Evolutionary conservation across 2,113 vertebrate genomes (phyloP).

Genomic region (Ceyx cyanopectus): DNA sequence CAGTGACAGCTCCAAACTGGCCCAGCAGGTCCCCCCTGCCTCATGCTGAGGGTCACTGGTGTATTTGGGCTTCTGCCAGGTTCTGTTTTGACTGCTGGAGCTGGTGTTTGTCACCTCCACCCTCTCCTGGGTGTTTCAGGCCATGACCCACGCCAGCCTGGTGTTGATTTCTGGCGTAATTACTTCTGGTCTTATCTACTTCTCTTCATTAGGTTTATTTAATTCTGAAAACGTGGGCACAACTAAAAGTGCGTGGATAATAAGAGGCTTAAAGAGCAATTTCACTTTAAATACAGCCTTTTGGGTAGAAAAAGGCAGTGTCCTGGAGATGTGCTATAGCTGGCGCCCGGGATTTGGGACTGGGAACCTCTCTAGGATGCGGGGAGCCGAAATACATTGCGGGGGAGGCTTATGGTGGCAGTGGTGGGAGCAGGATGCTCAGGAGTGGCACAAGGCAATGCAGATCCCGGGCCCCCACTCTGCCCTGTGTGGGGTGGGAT

Average conservation of each 20-base stretch:
- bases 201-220: not conserved
- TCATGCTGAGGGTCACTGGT: not conserved
- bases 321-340: not conserved
- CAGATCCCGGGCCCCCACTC: not conserved
- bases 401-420: fast-evolving
- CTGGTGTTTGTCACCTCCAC: not conserved
- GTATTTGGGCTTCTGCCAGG: not conserved
- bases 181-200: not conserved
- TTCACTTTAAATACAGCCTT: not conserved
- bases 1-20: fast-evolving
- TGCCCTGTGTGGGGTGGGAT: not conserved
- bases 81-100: not conserved
- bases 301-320: not conserved
- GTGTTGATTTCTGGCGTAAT: not conserved
- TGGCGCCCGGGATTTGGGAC: not conserved
- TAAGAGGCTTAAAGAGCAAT: not conserved
- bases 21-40: fast-evolving
- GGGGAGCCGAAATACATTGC: not conserved
- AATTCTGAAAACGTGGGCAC: not conserved
- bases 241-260: not conserved
- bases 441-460: fast-evolving
- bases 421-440: not conserved
- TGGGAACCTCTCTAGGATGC: fast-evolving
- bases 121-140: not conserved
- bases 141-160: too few species aligned